These are phyloP conservation scores for Dryas iulia DNA, from an alignment of 1,140 invertebrate species.

Conservation along the genomic window DNA sequence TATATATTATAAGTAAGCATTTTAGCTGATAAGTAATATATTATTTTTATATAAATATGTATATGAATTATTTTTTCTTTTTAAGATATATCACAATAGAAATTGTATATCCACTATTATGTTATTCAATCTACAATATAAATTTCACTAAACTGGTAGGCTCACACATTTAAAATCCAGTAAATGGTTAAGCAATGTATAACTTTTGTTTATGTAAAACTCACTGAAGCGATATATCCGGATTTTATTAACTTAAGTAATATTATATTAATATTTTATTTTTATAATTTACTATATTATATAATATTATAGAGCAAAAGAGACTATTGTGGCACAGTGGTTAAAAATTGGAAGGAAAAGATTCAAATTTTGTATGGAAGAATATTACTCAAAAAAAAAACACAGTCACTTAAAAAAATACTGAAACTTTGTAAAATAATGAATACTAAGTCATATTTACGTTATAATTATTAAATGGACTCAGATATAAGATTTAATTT, in stretches of 20 bases:
- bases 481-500: too few relatives aligned
- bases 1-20: too few relatives aligned
- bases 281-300: slow-evolving; percentile 4
- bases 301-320: background rate
- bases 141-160: background rate
- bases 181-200: background rate
- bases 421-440: too few relatives aligned
- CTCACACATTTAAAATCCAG: background rate
- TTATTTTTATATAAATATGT: background rate
- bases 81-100: too few relatives aligned
- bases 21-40: too few relatives aligned
- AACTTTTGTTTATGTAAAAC: slow-evolving; percentile 1
- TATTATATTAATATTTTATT: background rate
- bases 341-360: background rate
- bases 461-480: too few relatives aligned
- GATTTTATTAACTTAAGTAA: background rate
- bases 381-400: too few relatives aligned
- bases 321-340: background rate
- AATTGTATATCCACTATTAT: too few relatives aligned
- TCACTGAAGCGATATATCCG: slow-evolving; percentile 1
- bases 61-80: too few relatives aligned
- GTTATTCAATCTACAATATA: background rate
- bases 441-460: too few relatives aligned
- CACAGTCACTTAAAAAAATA: too few relatives aligned
- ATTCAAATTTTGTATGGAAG: background rate